A percentile compares a stretch with the other conserved stretches of the same genome.
phyloP scores from a whole-genome alignment of 2,888 invertebrate genomes.

The Acrocyrtus sp. region DNA sequence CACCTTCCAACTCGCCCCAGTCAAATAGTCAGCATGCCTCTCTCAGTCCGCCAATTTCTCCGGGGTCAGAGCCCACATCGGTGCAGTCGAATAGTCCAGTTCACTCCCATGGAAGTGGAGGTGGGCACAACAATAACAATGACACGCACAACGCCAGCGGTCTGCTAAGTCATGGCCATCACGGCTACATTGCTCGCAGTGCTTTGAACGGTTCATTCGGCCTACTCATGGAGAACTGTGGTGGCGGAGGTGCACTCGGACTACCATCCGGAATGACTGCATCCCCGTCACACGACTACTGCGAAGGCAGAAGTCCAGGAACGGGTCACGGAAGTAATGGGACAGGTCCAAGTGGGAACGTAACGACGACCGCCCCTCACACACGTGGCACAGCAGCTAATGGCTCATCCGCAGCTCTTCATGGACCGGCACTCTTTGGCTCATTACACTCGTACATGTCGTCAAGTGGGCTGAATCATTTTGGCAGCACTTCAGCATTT shows the following conservation, averaged over 20 bases:
- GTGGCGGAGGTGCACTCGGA: slow-evolving; percentile 13
- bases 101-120: slow-evolving; percentile 43
- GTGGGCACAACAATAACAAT: slow-evolving; percentile 40
- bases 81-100: slow-evolving; percentile 49
- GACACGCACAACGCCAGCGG: slow-evolving; percentile 26
- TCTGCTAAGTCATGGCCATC: slow-evolving; percentile 27
- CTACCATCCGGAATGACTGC: slow-evolving; percentile 1
- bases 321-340: not conserved
- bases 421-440: slow-evolving; percentile 55
- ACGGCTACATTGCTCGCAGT: slow-evolving; percentile 39
- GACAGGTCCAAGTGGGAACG: slow-evolving; percentile 8
- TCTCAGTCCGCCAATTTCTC: slow-evolving; percentile 83
- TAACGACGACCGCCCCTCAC: slow-evolving; percentile 2
- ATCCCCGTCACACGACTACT: slow-evolving; percentile 27
- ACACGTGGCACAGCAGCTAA: slow-evolving; percentile 21
- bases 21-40: slow-evolving; percentile 56
- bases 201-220: slow-evolving; percentile 51
- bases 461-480: slow-evolving; percentile 55
- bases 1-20: slow-evolving; percentile 59
- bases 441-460: slow-evolving; percentile 61
- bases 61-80: slow-evolving; percentile 75
- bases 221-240: slow-evolving; percentile 44
- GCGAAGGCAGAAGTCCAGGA: slow-evolving; percentile 19
- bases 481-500: slow-evolving; percentile 58
- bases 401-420: slow-evolving; percentile 21